Evolutionary conservation across 1,140 invertebrate species (phyloP).

Genomic region (Drosophila takahashii): DNA sequence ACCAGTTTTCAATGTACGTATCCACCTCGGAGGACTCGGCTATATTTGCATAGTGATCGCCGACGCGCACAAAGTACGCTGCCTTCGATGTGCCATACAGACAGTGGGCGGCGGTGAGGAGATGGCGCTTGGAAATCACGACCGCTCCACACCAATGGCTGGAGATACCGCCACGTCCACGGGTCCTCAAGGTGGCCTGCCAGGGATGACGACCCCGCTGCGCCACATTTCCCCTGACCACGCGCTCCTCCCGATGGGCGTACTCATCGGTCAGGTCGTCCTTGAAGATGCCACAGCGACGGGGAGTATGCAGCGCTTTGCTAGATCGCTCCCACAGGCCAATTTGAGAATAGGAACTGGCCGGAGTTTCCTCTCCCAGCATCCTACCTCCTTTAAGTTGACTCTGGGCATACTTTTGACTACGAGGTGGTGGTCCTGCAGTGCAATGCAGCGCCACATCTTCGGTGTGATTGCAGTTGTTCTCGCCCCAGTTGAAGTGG

Average conservation of each 20-base stretch:
- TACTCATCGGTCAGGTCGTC: constrained; percentile 68
- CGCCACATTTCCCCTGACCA: constrained; percentile 86
- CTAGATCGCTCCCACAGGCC: constrained; percentile 74
- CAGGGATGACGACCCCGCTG: constrained; percentile 90
- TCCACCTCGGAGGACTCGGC: constrained; percentile 89
- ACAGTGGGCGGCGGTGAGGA: constrained; percentile 93
- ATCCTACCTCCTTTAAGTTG: constrained; percentile 14
- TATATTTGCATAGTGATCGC: constrained; percentile 90
- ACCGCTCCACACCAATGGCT: constrained; percentile 92
- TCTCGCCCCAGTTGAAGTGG: constrained; percentile 89
- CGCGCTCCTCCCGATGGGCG: constrained; percentile 85
- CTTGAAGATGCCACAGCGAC: constrained; percentile 74
- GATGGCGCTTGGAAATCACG: constrained; percentile 88
- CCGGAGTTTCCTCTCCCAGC: neutral
- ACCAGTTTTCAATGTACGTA: constrained; percentile 89
- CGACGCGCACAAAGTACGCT: constrained; percentile 88
- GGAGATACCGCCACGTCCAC: constrained; percentile 86
- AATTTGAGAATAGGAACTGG: constrained; percentile 46
- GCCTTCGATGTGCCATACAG: constrained; percentile 89
- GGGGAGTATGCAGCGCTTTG: constrained; percentile 58
- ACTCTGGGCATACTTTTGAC: constrained; percentile 8
- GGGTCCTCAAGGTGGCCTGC: constrained; percentile 90
- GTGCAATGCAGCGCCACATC: constrained; percentile 88
- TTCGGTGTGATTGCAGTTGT: constrained; percentile 91
- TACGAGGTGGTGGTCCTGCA: constrained; percentile 52